These are phyloP conservation scores for Crambe crambe DNA, from an alignment of 37 sponge, comb jelly and placozoan species.

Conservation along the genomic window DNA sequence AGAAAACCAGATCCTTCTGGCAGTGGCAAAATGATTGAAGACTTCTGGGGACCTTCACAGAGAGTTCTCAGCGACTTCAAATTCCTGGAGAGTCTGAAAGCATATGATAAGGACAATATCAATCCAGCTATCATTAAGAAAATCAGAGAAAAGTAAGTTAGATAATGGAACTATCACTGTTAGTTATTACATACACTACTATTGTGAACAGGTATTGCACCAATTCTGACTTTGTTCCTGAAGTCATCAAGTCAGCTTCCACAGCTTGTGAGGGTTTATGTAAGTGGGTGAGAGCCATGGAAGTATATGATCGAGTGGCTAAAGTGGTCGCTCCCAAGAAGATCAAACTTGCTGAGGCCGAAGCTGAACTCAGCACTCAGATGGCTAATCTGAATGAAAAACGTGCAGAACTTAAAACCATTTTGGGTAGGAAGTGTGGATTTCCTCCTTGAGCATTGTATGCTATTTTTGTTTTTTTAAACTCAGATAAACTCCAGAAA, in stretches of 20 bases:
- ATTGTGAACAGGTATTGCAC: constrained; percentile 77
- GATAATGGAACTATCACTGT: no score
- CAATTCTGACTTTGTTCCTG: constrained; percentile 91
- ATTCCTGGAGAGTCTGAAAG: constrained; percentile 94
- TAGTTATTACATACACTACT: no score
- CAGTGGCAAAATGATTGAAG: constrained; percentile 95
- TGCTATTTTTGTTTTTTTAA: not conserved
- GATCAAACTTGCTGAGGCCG: constrained; percentile 85
- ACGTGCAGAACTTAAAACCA: constrained; percentile 84
- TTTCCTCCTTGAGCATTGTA: no score
- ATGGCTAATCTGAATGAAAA: constrained; percentile 94
- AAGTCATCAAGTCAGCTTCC: constrained; percentile 86
- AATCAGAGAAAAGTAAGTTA: constrained; percentile 95
- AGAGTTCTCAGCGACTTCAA: constrained; percentile 94
- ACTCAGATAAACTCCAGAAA: constrained; percentile 80
- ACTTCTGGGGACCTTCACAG: constrained; percentile 97
- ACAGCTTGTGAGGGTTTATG: constrained; percentile 97
- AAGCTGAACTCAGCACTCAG: constrained; percentile 85
- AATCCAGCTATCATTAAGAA: constrained; percentile 91
- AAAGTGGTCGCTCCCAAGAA: constrained; percentile 99
- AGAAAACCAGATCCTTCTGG: constrained; percentile 96
- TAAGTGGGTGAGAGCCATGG: constrained; percentile 98
- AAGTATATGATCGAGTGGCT: constrained; percentile 97
- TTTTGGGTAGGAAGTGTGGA: constrained; percentile 26
- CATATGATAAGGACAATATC: constrained; percentile 98